Evolutionary conservation across 2,797 vertebrate genomes (phyloP).

Genomic region (Siniperca obscura): DNA sequence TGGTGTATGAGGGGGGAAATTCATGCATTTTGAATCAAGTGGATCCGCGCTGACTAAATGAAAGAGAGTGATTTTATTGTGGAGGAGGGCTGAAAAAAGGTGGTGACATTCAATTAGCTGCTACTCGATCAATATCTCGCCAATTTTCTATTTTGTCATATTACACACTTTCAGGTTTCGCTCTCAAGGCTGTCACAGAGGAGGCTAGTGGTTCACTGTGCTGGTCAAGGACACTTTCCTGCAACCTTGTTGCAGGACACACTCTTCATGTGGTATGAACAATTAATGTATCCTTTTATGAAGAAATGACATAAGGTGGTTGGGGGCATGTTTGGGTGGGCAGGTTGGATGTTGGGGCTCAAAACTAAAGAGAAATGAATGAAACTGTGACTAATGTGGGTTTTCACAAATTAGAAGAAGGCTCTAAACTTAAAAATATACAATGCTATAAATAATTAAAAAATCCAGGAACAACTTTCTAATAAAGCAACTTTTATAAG

Average conservation of each 20-base stretch:
- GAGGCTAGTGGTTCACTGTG: slow-evolving; percentile 7
- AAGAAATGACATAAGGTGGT: slow-evolving; percentile 14
- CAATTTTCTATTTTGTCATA: slow-evolving; percentile 28
- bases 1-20: slow-evolving; percentile 6
- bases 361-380: neutral
- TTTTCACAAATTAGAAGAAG: neutral
- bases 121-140: slow-evolving; percentile 20
- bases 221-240: slow-evolving; percentile 57
- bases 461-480: neutral
- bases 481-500: too few species aligned
- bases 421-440: neutral
- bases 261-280: slow-evolving; percentile 52
- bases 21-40: slow-evolving; percentile 73
- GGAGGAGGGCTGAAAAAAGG: slow-evolving; percentile 1
- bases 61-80: slow-evolving; percentile 10
- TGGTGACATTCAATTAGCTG: slow-evolving; percentile 11
- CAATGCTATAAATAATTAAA: neutral
- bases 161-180: slow-evolving; percentile 27
- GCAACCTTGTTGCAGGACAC: slow-evolving; percentile 56
- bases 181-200: slow-evolving; percentile 8
- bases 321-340: neutral
- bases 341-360: neutral
- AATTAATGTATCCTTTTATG: slow-evolving; percentile 61
- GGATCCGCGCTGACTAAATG: slow-evolving; percentile 45
- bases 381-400: neutral